These are phyloP conservation scores for Limnodromus scolopaceus DNA, from an alignment of 2,797 vertebrate genomes.

Conservation along the genomic window DNA sequence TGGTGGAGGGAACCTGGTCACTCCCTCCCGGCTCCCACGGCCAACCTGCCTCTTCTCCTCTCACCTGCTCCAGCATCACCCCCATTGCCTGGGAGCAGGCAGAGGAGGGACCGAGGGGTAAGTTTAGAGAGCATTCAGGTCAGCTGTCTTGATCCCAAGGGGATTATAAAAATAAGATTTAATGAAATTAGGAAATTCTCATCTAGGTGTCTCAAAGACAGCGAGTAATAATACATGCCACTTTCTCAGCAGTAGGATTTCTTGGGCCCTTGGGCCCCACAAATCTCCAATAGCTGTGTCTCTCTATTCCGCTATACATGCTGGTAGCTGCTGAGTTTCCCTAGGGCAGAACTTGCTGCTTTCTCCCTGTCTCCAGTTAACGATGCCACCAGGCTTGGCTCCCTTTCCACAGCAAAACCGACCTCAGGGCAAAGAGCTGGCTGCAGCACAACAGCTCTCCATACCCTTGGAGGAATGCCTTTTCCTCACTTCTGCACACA, in stretches of 20 bases:
- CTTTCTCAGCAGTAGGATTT: not conserved
- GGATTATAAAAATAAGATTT: not conserved
- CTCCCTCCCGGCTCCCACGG: rapidly evolving
- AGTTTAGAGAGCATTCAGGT: not conserved
- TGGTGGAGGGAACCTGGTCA: not conserved
- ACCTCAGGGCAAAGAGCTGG: not conserved
- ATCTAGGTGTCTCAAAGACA: not conserved
- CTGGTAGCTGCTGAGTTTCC: not conserved
- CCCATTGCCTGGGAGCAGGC: not conserved
- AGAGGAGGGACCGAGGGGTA: rapidly evolving
- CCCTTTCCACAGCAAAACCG: not conserved
- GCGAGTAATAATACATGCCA: not conserved
- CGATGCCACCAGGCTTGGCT: rapidly evolving
- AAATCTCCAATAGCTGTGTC: not conserved
- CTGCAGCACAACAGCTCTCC: not conserved
- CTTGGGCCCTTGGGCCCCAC: not conserved
- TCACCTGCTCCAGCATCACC: not conserved
- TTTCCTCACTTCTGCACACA: not conserved
- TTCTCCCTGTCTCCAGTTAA: not conserved
- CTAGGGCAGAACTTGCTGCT: not conserved
- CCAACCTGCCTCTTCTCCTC: not conserved
- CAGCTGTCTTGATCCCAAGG: not conserved
- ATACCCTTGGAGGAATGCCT: not conserved
- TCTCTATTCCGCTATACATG: not conserved
- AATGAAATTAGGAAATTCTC: not conserved